Conservation (phyloP, 2,797 vertebrate species). For the Lagodon rhomboides region DNA sequence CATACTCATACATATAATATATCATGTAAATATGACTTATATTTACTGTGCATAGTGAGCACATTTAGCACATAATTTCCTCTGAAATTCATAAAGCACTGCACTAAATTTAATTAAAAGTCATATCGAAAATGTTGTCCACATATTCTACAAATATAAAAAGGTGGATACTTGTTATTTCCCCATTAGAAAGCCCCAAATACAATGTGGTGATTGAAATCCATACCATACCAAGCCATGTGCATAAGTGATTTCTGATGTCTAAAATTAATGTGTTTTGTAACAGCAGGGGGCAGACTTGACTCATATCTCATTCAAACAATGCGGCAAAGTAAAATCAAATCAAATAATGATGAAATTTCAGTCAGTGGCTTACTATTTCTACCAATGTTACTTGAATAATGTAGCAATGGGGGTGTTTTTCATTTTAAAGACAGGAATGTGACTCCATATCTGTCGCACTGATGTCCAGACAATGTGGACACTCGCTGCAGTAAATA, state of each 20-base stretch:
- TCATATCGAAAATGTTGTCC: background rate
- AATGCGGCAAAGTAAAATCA: background rate
- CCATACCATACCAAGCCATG: background rate
- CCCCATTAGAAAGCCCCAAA: background rate
- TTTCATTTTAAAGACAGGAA: slow-evolving; percentile 9
- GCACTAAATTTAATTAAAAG: background rate
- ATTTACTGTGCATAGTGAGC: background rate
- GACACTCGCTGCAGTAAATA: slow-evolving; percentile 11
- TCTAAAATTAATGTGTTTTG: background rate
- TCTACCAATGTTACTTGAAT: background rate
- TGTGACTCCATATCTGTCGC: slow-evolving; percentile 17
- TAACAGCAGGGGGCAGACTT: slow-evolving; percentile 57
- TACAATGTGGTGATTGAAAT: background rate
- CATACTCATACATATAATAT: background rate
- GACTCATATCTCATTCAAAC: slow-evolving; percentile 8
- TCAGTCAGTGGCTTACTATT: background rate
- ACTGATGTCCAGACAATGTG: background rate
- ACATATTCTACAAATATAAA: background rate
- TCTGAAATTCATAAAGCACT: background rate
- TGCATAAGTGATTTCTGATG: background rate
- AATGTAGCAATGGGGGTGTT: background rate
- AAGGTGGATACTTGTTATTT: background rate
- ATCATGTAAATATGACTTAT: background rate
- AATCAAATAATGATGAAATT: background rate
- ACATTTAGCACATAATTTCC: background rate